These are phyloP conservation scores for Epizoanthus stellaris DNA, from an alignment of 92 coral and sea anemone species.

Conservation along the genomic window DNA sequence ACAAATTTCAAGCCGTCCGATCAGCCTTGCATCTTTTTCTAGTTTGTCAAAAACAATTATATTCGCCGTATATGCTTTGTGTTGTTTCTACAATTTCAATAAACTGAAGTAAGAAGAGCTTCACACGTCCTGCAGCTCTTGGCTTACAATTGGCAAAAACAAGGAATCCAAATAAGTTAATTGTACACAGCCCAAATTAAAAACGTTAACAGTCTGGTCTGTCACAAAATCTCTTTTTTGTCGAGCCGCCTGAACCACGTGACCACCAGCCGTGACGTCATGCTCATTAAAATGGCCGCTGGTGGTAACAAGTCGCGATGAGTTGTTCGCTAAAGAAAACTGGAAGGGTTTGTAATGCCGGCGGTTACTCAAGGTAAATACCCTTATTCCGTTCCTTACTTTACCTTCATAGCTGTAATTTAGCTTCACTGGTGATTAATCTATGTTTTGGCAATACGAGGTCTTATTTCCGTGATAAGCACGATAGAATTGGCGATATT, in stretches of 20 bases:
- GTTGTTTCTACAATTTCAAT: neutral
- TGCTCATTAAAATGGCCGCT: slow-evolving; percentile 51
- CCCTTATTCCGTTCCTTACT: slow-evolving; percentile 33
- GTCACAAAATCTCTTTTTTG: neutral
- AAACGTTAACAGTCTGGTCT: neutral
- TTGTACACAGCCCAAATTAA: neutral
- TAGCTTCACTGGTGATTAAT: neutral
- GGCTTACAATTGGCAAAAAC: neutral
- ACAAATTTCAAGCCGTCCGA: no score
- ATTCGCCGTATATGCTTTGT: no score
- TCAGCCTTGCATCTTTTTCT: no score
- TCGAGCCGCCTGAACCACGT: slow-evolving; percentile 34
- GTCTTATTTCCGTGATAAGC: slow-evolving; percentile 23
- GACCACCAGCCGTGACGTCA: slow-evolving; percentile 52
- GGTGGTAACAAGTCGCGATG: slow-evolving; percentile 38
- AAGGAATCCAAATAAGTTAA: neutral
- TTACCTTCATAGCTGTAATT: neutral
- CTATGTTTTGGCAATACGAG: slow-evolving; percentile 6
- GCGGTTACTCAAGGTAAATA: slow-evolving; percentile 99
- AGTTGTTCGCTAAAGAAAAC: slow-evolving; percentile 59
- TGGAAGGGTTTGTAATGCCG: slow-evolving; percentile 93
- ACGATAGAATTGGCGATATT: slow-evolving; percentile 24
- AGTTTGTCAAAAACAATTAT: no score
- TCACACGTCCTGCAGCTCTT: neutral
- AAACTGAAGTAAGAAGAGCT: neutral